These are phyloP conservation scores for Cheilosia scutellata DNA, from an alignment of 2,888 invertebrate species.

Conservation along the genomic window DNA sequence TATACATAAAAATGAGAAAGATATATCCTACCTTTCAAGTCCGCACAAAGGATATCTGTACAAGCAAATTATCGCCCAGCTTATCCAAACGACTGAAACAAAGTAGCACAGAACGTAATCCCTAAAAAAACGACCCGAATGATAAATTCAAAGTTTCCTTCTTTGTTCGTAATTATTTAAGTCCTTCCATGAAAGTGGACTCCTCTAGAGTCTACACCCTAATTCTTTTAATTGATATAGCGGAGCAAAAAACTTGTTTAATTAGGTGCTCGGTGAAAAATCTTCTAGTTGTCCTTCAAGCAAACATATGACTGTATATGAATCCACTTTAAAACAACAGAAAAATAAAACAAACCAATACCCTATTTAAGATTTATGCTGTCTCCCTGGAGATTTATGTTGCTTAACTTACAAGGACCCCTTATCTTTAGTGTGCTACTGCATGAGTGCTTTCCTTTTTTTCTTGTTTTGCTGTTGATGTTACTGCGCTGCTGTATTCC, in stretches of 20 bases:
- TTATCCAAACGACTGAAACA: neutral
- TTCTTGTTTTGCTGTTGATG: conserved; percentile 2
- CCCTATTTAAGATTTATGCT: conserved; percentile 37
- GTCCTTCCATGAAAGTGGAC: neutral
- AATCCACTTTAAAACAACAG: neutral
- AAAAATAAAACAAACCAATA: neutral
- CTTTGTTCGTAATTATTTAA: conserved; percentile 23
- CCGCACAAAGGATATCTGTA: neutral
- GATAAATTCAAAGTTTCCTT: neutral
- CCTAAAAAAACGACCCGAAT: neutral
- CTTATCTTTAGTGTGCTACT: neutral
- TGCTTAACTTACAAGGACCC: conserved; percentile 15
- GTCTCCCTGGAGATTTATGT: conserved; percentile 41
- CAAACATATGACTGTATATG: neutral
- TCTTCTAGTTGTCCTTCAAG: conserved; percentile 10
- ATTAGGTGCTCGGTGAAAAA: neutral
- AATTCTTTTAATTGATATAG: neutral
- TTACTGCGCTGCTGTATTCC: neutral
- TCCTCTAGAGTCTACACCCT: neutral
- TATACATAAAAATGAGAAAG: too few species aligned
- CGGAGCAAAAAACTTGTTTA: conserved; percentile 8
- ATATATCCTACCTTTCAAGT: too few species aligned
- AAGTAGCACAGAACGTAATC: neutral
- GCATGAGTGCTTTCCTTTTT: neutral
- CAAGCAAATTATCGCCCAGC: neutral